Evolutionary conservation across 1,140 invertebrate genomes (phyloP).

Genomic region (Littorina saxatilis): DNA sequence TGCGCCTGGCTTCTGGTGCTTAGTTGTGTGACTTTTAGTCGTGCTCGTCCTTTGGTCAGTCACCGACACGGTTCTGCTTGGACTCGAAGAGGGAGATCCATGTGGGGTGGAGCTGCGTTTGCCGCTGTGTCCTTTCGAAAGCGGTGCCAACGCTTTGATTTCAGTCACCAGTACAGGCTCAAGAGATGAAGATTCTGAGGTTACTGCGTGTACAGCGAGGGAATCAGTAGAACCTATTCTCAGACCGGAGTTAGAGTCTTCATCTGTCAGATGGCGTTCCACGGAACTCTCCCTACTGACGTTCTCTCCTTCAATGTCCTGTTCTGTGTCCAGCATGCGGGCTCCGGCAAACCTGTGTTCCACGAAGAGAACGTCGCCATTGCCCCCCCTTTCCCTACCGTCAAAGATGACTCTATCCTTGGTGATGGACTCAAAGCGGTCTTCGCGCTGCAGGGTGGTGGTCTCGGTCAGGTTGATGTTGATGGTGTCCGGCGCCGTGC

Average conservation of each 20-base stretch:
- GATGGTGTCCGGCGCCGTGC: conserved; percentile 58
- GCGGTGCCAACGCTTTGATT: background rate
- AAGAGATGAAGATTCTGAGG: background rate
- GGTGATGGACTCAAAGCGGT: conserved; percentile 43
- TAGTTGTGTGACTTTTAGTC: too few relatives aligned
- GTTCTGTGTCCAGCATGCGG: conserved; percentile 29
- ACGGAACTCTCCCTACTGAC: conserved; percentile 47
- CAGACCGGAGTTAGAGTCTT: conserved; percentile 34
- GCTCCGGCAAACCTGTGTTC: conserved; percentile 21
- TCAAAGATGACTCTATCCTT: conserved; percentile 46
- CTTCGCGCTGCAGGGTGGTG: conserved; percentile 49
- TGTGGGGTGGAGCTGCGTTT: too few relatives aligned
- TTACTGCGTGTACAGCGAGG: background rate
- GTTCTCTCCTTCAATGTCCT: conserved; percentile 35
- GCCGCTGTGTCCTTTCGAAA: background rate
- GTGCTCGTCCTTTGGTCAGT: too few relatives aligned
- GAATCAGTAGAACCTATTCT: background rate
- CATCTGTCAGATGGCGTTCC: conserved; percentile 43
- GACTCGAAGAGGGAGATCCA: too few relatives aligned
- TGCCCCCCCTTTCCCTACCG: conserved; percentile 5
- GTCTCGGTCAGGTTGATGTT: conserved; percentile 61
- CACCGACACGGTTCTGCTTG: too few relatives aligned
- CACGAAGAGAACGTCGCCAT: conserved; percentile 40
- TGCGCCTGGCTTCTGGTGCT: too few relatives aligned
- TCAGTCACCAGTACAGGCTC: background rate